Percentiles rank a stretch among this genome's conserved stretches.
Evolutionary conservation across 2,797 vertebrate species (phyloP).

Genomic region (Uromys caudimaculatus): DNA sequence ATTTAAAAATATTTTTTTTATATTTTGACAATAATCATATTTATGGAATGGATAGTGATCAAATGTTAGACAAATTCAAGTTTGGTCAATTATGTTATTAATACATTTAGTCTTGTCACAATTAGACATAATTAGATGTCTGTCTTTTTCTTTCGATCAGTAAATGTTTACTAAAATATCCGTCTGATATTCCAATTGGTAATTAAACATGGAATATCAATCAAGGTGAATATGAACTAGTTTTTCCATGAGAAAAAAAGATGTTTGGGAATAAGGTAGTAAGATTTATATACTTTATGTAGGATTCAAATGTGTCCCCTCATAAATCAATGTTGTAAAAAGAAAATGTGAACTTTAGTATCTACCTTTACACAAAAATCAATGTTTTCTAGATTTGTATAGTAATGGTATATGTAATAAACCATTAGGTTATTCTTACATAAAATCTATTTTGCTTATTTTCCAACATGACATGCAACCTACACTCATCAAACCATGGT

Average conservation of each 20-base stretch:
- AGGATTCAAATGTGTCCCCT: neutral
- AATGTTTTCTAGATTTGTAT: constrained; percentile 9
- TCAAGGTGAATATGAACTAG: constrained; percentile 22
- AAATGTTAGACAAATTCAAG: neutral
- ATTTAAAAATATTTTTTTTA: neutral
- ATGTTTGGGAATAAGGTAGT: neutral
- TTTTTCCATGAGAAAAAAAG: constrained; percentile 26
- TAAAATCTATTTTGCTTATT: neutral
- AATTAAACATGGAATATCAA: neutral
- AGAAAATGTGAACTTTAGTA: constrained; percentile 5
- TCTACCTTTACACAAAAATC: neutral
- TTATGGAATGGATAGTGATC: neutral
- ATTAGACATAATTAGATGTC: neutral
- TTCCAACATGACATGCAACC: neutral
- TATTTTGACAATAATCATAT: neutral
- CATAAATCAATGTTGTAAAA: neutral
- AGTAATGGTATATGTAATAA: neutral
- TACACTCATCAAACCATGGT: neutral
- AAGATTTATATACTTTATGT: neutral
- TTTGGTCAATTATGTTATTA: neutral
- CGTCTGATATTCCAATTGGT: neutral
- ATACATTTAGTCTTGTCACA: neutral
- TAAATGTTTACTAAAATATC: constrained; percentile 7
- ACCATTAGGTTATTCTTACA: neutral
- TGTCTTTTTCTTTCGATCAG: neutral